Conservation (phyloP, 2,113 vertebrate genomes). For the Dicerorhinus sumatrensis region DNA sequence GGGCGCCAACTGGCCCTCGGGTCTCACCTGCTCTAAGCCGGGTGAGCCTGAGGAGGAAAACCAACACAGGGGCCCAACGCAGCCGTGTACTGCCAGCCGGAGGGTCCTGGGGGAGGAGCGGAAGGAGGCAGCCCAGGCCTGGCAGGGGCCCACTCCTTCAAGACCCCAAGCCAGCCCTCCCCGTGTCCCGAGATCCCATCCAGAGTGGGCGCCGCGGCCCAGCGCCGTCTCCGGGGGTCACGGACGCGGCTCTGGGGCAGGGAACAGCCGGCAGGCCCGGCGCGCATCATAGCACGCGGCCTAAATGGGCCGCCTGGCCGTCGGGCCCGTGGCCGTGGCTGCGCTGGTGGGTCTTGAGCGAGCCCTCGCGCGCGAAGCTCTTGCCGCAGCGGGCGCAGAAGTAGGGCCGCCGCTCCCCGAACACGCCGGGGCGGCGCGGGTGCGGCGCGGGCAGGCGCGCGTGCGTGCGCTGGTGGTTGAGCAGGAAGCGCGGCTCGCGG, state of each 20-base stretch:
- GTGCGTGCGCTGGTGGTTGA: slow-evolving; percentile 85
- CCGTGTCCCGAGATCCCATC: background rate
- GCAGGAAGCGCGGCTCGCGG: slow-evolving; percentile 87
- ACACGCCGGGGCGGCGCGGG: slow-evolving; percentile 86
- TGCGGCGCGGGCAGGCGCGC: slow-evolving; percentile 80
- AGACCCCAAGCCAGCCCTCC: background rate
- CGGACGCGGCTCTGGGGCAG: slow-evolving; percentile 52
- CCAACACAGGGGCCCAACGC: background rate
- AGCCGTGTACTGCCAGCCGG: background rate
- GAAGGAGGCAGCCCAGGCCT: background rate
- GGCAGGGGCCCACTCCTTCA: background rate
- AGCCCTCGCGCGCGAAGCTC: slow-evolving; percentile 88
- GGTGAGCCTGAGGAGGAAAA: background rate
- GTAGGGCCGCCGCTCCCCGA: slow-evolving; percentile 91
- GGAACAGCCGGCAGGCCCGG: background rate
- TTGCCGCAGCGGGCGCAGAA: slow-evolving; percentile 90
- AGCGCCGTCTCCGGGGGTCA: background rate
- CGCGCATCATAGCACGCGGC: slow-evolving; percentile 54
- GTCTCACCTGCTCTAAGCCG: slow-evolving; percentile 64
- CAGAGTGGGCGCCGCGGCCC: background rate
- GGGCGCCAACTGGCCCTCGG: background rate
- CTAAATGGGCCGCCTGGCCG: slow-evolving; percentile 79
- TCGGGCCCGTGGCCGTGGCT: slow-evolving; percentile 84
- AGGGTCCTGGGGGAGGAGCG: background rate
- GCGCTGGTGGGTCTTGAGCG: slow-evolving; percentile 89